Evolutionary conservation across 2,797 vertebrate genomes (phyloP), one percentile per base, ranked within the genome.

Genomic region (Sebastes kiyomatsui): DNA sequence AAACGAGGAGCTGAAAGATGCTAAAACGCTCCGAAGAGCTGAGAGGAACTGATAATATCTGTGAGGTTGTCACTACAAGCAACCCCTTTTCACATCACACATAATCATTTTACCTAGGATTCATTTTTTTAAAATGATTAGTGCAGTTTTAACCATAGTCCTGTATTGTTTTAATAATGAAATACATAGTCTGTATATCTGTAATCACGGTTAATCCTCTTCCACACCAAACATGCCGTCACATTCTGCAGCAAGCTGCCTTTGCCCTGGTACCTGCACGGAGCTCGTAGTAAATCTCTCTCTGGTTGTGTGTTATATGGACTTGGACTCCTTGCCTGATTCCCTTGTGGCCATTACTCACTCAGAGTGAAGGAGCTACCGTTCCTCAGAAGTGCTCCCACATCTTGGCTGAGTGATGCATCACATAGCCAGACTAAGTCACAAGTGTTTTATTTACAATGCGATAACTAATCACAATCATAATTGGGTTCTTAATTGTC

Each of bases 291-390:
- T 88, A 83, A 90, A 89, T 88, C 81, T 77, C 14, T 70, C 62
- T 35, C 62, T 67, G 73, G 23, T 76, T 71, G 30, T 76, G 77
- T 85, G 77, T 76, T 87, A 69, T 79, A 84, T 84, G 75, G 75
- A 81, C 76, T 75, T 32, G 42, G 74, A 84, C 79, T 77, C 30
- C 35, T 72, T 68, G 67, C 60, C 70, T 66, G 73, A 86, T 78
- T 85, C 67, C 66, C 32, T 71, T 9, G n/a, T 69, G 79, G 79
- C 80, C 72, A 79, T 90, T 86, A 87, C 54, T 86, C 79, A 87
- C 74, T 69, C 65, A 71, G 81, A 83, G 74, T 62, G 81, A 88
- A 84, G 78, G 78, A 84, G 70, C 71, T 66, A 72, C 84, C 79
- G 52, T 75, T 60, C 32, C 71, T 73, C 2, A 68, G 58, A 72